A percentile compares a stretch with the other conserved stretches of the same genome.
These are phyloP conservation scores for Falco concolor DNA, from an alignment of 2,797 vertebrate species.

Conservation along the genomic window DNA sequence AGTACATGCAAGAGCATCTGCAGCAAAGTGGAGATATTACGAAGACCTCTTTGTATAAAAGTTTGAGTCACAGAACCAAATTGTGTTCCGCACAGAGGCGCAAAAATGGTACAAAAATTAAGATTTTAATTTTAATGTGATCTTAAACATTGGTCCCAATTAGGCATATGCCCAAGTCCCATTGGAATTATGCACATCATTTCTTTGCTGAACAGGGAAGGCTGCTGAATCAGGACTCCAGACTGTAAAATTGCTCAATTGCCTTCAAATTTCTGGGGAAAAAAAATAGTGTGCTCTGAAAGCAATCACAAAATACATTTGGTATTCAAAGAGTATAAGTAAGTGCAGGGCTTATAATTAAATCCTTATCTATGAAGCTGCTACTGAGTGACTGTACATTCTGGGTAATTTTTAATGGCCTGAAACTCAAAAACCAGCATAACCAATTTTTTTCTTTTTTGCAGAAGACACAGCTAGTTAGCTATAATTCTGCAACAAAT, in stretches of 20 bases:
- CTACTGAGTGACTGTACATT: conserved; percentile 62
- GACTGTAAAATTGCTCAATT: conserved; percentile 68
- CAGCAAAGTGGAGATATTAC: background rate
- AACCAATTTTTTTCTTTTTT: conserved; percentile 24
- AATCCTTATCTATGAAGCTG: conserved; percentile 62
- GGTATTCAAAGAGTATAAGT: conserved; percentile 65
- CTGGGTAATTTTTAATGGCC: conserved; percentile 67
- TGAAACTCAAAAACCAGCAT: conserved; percentile 58
- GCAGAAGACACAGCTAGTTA: conserved; percentile 50
- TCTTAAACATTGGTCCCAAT: conserved; percentile 53
- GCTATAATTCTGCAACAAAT: conserved; percentile 60
- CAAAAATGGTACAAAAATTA: conserved; percentile 20
- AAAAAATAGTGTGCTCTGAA: conserved; percentile 53
- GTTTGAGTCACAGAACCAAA: background rate
- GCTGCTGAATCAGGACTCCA: conserved; percentile 65
- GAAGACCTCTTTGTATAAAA: background rate
- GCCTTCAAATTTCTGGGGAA: conserved; percentile 59
- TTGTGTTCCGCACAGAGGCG: background rate
- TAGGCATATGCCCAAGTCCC: conserved; percentile 39
- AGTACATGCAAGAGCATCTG: background rate
- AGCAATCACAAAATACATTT: conserved; percentile 66
- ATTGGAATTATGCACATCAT: conserved; percentile 50
- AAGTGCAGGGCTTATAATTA: conserved; percentile 64
- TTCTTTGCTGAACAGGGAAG: conserved; percentile 49
- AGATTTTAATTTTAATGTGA: conserved; percentile 61